These are phyloP conservation scores for Taenioides sp. DNA, from an alignment of 2,797 vertebrate genomes.

Conservation along the genomic window DNA sequence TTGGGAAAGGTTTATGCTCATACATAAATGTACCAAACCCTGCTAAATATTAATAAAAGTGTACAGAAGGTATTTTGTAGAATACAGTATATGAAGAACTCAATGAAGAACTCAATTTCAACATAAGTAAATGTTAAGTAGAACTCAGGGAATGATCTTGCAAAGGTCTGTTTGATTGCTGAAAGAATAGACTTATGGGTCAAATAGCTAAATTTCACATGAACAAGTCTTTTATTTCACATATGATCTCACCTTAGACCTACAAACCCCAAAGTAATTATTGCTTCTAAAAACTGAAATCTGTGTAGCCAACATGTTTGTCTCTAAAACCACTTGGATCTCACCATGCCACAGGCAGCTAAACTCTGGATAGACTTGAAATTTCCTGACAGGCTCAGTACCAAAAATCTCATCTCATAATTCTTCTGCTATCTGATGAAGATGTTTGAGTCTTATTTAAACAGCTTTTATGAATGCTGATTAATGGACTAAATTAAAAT, in stretches of 20 bases:
- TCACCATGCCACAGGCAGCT: background rate
- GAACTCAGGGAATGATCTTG: too few species aligned
- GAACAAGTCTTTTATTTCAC: background rate
- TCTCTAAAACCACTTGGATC: background rate
- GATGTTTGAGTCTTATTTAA: slow-evolving; percentile 6
- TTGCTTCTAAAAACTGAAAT: background rate
- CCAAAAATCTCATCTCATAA: slow-evolving; percentile 17
- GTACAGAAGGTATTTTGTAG: too few species aligned
- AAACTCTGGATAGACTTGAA: background rate
- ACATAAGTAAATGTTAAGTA: too few species aligned
- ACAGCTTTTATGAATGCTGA: background rate
- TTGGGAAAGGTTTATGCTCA: too few species aligned
- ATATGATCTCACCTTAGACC: background rate
- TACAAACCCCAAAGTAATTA: background rate
- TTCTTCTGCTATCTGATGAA: slow-evolving; percentile 13
- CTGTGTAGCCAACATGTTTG: background rate
- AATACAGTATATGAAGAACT: too few species aligned
- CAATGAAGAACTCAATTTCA: too few species aligned
- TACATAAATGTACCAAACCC: too few species aligned
- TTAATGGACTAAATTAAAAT: slow-evolving; percentile 1
- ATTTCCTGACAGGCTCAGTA: slow-evolving; percentile 29
- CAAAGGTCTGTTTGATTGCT: too few species aligned
- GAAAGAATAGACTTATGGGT: background rate
- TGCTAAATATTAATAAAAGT: too few species aligned
- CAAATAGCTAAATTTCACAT: background rate